Evolutionary conservation across 2,888 invertebrate genomes (phyloP).

Genomic region (Camponotus fellah): DNA sequence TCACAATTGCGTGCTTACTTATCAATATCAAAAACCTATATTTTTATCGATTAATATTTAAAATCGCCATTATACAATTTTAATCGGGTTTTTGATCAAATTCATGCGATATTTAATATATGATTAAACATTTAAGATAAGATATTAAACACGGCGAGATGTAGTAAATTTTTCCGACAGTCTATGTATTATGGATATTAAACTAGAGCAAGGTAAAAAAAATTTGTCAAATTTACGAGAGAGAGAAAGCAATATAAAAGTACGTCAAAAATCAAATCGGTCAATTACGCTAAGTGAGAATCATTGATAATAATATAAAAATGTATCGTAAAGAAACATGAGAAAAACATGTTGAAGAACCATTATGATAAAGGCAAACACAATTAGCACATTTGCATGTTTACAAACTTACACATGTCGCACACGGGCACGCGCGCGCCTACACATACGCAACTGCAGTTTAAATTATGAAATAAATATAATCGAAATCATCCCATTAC

Average conservation of each 20-base stretch:
- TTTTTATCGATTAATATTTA: neutral
- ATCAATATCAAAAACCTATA: neutral
- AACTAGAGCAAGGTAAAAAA: neutral
- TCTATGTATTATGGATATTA: neutral
- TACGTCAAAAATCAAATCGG: neutral
- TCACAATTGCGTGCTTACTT: neutral
- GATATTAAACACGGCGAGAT: neutral
- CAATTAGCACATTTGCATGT: neutral
- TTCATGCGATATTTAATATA: neutral
- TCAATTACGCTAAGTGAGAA: neutral
- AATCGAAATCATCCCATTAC: neutral
- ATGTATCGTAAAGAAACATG: neutral
- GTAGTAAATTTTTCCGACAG: neutral
- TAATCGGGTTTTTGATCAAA: neutral
- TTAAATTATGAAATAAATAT: conserved; percentile 11
- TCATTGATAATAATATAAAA: conserved; percentile 23
- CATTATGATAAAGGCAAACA: neutral
- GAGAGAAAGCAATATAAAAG: neutral
- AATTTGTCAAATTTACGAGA: neutral
- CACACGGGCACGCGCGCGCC: neutral
- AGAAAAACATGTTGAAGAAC: neutral
- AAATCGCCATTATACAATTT: neutral
- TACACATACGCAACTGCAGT: neutral
- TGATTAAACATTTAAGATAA: neutral
- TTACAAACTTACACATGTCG: too few species aligned